Evolutionary conservation across 1,140 invertebrate genomes (phyloP).

Genomic region (Ctenoplectra terminalis): DNA sequence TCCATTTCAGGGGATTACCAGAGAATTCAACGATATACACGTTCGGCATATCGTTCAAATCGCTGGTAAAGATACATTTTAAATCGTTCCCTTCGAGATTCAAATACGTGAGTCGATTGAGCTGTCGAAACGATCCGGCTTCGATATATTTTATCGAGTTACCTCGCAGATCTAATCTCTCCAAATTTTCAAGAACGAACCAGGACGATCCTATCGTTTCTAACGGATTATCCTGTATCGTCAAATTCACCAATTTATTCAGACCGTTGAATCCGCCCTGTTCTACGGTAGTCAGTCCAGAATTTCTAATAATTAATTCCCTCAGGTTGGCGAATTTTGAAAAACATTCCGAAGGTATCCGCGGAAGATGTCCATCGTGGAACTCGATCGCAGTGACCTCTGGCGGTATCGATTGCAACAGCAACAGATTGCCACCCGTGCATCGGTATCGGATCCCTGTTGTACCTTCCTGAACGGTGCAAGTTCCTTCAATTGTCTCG

Average conservation of each 20-base stretch:
- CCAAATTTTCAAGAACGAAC: slow-evolving; percentile 62
- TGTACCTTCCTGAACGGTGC: not conserved
- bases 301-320: slow-evolving; percentile 67
- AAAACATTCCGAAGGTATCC: slow-evolving; percentile 49
- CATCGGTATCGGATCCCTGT: slow-evolving; percentile 61
- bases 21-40: slow-evolving; percentile 66
- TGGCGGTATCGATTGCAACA: slow-evolving; percentile 57
- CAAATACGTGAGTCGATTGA: slow-evolving; percentile 62
- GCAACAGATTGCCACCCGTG: slow-evolving; percentile 58
- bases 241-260: slow-evolving; percentile 57
- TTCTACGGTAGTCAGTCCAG: slow-evolving; percentile 61
- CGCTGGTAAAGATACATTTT: slow-evolving; percentile 70
- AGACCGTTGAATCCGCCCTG: slow-evolving; percentile 60
- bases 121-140: slow-evolving; percentile 57
- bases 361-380: slow-evolving; percentile 60
- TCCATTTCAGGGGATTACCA: slow-evolving; percentile 72
- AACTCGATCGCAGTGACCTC: slow-evolving; percentile 66
- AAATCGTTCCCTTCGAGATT: slow-evolving; percentile 72
- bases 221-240: slow-evolving; percentile 68
- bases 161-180: slow-evolving; percentile 66
- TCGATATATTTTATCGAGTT: slow-evolving; percentile 71
- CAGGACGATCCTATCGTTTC: slow-evolving; percentile 58
- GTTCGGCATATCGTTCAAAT: slow-evolving; percentile 60
- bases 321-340: slow-evolving; percentile 60
- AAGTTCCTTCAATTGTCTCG: slow-evolving; percentile 24